phyloP scores from a whole-genome alignment of 1,140 invertebrate species.

The Pantala flavescens region DNA sequence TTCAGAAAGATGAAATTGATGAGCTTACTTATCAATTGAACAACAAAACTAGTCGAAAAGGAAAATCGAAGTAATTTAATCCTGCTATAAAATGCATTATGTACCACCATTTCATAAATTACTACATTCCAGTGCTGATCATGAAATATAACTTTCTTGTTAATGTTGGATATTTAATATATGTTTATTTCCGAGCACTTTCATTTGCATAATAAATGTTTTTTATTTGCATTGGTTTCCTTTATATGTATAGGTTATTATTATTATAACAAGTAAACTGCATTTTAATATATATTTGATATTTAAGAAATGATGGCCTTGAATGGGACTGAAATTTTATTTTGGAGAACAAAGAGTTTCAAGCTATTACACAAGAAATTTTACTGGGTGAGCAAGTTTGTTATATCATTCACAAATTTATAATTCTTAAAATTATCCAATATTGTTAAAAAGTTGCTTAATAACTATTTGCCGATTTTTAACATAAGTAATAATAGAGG shows the following conservation, averaged over 20 bases:
- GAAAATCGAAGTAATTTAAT: neutral
- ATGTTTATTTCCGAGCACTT: neutral
- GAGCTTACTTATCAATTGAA: slow-evolving; percentile 42
- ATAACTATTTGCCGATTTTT: no score
- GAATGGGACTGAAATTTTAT: no score
- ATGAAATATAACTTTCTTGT: neutral
- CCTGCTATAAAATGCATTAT: neutral
- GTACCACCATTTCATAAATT: neutral
- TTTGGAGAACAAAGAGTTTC: no score
- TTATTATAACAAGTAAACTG: neutral
- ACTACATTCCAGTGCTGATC: neutral
- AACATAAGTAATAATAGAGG: no score
- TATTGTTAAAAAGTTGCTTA: no score
- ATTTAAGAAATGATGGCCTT: no score
- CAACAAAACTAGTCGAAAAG: slow-evolving; percentile 31
- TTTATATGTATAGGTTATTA: neutral
- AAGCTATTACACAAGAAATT: no score
- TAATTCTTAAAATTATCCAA: no score
- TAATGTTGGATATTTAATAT: neutral
- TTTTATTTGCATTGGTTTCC: neutral
- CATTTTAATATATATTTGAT: no score
- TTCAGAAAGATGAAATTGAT: slow-evolving; percentile 65
- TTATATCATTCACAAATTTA: no score
- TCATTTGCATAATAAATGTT: neutral
- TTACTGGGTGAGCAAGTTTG: no score